Conservation (phyloP, 2,113 vertebrate species). For the Oryzias melastigma region DNA sequence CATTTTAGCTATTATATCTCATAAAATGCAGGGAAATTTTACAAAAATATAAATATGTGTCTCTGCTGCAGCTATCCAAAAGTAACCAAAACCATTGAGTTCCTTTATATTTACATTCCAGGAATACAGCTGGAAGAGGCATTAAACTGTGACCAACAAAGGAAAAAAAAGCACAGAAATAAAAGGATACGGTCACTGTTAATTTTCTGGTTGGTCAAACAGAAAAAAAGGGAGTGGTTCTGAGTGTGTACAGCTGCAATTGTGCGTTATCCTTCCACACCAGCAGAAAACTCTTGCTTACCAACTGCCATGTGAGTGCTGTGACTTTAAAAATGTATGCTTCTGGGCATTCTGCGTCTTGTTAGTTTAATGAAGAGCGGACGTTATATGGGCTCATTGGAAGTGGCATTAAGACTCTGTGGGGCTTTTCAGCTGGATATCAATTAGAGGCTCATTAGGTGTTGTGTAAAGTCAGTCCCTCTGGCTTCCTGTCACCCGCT, state of each 20-base stretch:
- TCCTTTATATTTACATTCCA: conserved; percentile 2
- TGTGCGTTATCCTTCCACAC: neutral
- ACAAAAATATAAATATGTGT: conserved; percentile 15
- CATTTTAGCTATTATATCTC: conserved; percentile 55
- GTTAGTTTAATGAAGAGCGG: conserved; percentile 36
- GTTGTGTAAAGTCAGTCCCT: conserved; percentile 41
- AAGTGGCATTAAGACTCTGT: conserved; percentile 51
- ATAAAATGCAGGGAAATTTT: conserved; percentile 25
- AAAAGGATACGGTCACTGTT: neutral
- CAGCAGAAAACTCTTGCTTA: conserved; percentile 17
- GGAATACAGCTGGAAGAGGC: conserved; percentile 2
- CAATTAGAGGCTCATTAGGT: conserved; percentile 73
- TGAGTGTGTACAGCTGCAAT: neutral
- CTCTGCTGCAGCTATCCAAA: neutral
- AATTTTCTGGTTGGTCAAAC: neutral
- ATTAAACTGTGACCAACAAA: neutral
- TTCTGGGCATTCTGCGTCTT: conserved; percentile 39
- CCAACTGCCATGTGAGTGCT: conserved; percentile 25
- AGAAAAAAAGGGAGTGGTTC: neutral
- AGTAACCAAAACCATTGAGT: neutral
- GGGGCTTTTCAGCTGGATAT: conserved; percentile 66
- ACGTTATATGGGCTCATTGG: conserved; percentile 32
- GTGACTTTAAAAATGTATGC: conserved; percentile 43
- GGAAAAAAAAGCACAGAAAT: neutral
- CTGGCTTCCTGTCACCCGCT: conserved; percentile 51